Conservation (phyloP, 2,797 vertebrate species). For the Trematomus bernacchii region DNA sequence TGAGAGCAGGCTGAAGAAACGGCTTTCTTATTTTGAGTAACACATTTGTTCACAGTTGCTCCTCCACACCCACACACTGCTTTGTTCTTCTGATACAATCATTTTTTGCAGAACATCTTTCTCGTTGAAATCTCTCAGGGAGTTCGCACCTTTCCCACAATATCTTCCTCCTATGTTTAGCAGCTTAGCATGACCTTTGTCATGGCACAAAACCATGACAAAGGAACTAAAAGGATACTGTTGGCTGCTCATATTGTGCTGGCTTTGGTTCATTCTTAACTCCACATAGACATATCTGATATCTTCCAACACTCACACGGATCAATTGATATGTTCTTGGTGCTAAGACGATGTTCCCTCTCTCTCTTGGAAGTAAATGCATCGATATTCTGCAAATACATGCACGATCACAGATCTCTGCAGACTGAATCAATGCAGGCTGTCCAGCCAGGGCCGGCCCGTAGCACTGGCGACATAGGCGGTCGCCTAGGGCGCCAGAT, state of each 20-base stretch:
- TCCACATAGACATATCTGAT: slow-evolving; percentile 14
- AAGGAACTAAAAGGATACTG: not conserved
- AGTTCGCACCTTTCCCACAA: slow-evolving; percentile 56
- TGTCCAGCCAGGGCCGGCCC: not conserved
- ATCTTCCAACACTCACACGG: not conserved
- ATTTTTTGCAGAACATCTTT: slow-evolving; percentile 40
- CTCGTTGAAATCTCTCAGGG: slow-evolving; percentile 30
- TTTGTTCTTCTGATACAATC: slow-evolving; percentile 58
- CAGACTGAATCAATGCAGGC: not conserved
- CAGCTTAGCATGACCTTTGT: slow-evolving; percentile 54
- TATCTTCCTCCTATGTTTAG: slow-evolving; percentile 54
- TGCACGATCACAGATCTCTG: slow-evolving; percentile 16
- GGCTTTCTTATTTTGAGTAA: slow-evolving; percentile 67
- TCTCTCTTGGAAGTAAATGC: slow-evolving; percentile 25
- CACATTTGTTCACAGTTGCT: slow-evolving; percentile 72
- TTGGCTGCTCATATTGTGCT: slow-evolving; percentile 13
- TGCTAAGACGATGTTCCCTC: slow-evolving; percentile 8
- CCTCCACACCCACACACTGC: slow-evolving; percentile 47
- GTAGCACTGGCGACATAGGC: too few species aligned
- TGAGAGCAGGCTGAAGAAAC: slow-evolving; percentile 32
- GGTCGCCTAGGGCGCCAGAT: too few species aligned
- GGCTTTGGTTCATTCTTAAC: slow-evolving; percentile 12
- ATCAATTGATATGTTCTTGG: not conserved
- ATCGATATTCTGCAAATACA: slow-evolving; percentile 26
- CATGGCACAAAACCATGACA: slow-evolving; percentile 25